A percentile compares a stretch with the other conserved stretches of the same genome.
Conservation (phyloP, 2,888 invertebrate genomes). For the Tinea semifulvella region DNA sequence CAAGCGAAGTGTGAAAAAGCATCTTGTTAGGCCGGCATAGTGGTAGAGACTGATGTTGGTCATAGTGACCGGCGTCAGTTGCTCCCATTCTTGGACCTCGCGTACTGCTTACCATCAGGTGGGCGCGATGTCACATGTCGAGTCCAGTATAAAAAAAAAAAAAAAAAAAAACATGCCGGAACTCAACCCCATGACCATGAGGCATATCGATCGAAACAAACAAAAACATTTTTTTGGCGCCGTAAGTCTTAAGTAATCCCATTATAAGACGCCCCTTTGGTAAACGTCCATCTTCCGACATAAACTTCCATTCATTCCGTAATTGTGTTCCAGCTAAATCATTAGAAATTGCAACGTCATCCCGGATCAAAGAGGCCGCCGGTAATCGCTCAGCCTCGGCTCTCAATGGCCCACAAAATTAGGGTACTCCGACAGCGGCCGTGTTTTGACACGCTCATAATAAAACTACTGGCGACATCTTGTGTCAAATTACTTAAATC, state of each 20-base stretch:
- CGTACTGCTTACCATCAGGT: no score
- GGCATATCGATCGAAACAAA: background rate
- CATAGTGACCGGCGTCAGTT: no score
- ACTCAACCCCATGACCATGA: no score
- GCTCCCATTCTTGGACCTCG: no score
- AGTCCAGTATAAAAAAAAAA: no score
- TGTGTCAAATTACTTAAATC: conserved; percentile 2
- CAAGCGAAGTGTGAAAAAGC: no score
- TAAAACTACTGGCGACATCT: conserved; percentile 7
- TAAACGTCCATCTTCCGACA: conserved; percentile 7
- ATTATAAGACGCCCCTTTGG: conserved; percentile 4
- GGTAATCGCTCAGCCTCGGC: conserved; percentile 18
- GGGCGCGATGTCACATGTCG: no score
- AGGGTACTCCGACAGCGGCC: conserved; percentile 4
- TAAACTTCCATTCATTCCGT: conserved; percentile 8
- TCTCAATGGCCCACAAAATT: conserved; percentile 14
- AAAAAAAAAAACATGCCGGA: no score
- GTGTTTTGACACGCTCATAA: conserved; percentile 2
- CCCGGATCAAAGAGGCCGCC: conserved; percentile 16
- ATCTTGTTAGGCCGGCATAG: no score
- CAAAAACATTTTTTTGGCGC: background rate
- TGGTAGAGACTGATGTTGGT: no score
- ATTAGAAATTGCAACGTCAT: conserved; percentile 15
- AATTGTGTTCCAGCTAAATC: conserved; percentile 10
- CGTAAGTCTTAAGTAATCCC: background rate